Base-by-base conservation (phyloP, 2,113 vertebrate genomes). In the Neodontobutis hainanensis region DNA sequence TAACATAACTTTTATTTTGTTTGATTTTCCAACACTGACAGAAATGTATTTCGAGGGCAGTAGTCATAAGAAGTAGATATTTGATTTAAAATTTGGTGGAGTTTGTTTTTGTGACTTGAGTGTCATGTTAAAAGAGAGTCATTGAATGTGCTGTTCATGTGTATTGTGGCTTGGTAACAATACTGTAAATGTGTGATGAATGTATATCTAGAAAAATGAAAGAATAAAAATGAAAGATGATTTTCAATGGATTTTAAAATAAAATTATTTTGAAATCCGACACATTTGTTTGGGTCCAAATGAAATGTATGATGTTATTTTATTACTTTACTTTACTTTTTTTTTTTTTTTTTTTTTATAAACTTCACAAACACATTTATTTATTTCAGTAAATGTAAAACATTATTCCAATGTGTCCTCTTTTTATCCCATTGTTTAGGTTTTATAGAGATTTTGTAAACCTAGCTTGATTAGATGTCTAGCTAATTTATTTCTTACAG, bases 111-210 rank as follows among this genome's bases (percentile, higher is more conserved):
- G 71, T 85, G 75, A 70, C 61, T 80, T 58, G 76, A 81, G 78
- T 81, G 74, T 82, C 36, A 70, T 75, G 59, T 50, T 68, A 64
- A 73, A 44, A 82, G 57, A 65, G 70, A 43, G 57, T 82, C 68
- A 78, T 72, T 81, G 69, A 70, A 75, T 73, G 85, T 87, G 71
- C 73, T 75, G 73, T 83, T 73, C 42, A 82, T 83, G 74, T 89
- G 68, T 86, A 85, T 65, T 86, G 85, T 90, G 80, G 81, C 78
- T 78, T 85, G 60, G 72, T 89, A 90, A 87, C 73, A 78, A 88
- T 87, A 85, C 77, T 88, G 87, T 91, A 90, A 87, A 88, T 88
- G 87, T 89, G 88, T 90, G 86, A 87, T 81, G 77, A 89, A 90
- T 90, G 89, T 90, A 86, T 81, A 86, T 89, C 61, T 91, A 90